A percentile compares a stretch with the other conserved stretches of the same genome.
Evolutionary conservation across 1,140 invertebrate species (phyloP).

Genomic region (Lasioglossum baleicum): DNA sequence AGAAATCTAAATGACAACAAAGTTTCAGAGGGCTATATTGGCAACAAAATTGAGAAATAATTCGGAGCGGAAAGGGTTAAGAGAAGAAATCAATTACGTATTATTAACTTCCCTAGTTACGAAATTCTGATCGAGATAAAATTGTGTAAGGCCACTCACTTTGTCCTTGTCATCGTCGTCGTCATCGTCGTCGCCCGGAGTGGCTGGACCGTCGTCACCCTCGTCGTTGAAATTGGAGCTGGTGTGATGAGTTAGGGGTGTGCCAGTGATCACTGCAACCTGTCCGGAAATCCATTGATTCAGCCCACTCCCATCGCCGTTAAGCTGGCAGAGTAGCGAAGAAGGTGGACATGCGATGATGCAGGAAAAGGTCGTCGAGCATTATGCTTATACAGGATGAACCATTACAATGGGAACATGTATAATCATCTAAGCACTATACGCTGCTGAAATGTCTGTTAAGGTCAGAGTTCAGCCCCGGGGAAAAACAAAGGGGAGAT

Average conservation of each 20-base stretch:
- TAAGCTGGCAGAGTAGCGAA: constrained; percentile 54
- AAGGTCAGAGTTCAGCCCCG: too few species aligned
- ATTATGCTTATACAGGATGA: constrained; percentile 9
- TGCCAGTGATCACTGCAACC: constrained; percentile 74
- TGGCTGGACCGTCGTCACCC: constrained; percentile 70
- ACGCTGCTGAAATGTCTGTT: too few species aligned
- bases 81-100: too few species aligned
- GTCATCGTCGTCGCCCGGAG: constrained; percentile 90
- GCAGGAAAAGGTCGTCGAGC: constrained; percentile 49
- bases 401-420: background rate
- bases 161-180: constrained; percentile 91
- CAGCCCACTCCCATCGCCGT: constrained; percentile 43
- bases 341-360: constrained; percentile 56
- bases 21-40: too few species aligned
- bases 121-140: too few species aligned
- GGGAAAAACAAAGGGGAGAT: too few species aligned
- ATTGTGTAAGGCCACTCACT: constrained; percentile 68
- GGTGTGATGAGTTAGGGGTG: constrained; percentile 69
- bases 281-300: constrained; percentile 68
- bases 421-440: too few species aligned
- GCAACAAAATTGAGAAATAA: too few species aligned
- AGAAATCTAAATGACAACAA: too few species aligned
- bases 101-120: too few species aligned
- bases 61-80: too few species aligned
- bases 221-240: constrained; percentile 66